These are phyloP conservation scores for Drosophila lowei DNA, from an alignment of 1,140 invertebrate species.

Conservation along the genomic window DNA sequence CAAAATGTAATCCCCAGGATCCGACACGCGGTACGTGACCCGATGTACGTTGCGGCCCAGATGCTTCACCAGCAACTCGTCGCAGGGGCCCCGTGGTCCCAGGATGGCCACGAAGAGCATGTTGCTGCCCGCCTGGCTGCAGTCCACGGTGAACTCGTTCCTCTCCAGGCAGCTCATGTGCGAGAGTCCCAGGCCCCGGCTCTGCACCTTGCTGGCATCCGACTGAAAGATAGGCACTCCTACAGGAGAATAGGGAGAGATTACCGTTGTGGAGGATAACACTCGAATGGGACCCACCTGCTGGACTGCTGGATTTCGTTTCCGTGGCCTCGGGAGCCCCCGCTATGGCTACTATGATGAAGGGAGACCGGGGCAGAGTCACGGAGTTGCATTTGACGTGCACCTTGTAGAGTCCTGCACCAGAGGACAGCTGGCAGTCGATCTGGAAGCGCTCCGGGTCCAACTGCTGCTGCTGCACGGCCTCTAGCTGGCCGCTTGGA, in stretches of 20 bases:
- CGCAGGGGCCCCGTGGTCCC: slow-evolving; percentile 93
- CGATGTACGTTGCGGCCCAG: slow-evolving; percentile 91
- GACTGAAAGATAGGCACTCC: slow-evolving; percentile 89
- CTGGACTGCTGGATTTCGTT: background rate
- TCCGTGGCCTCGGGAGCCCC: slow-evolving; percentile 86
- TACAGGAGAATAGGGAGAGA: background rate
- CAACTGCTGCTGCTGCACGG: slow-evolving; percentile 84
- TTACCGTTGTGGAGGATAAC: background rate
- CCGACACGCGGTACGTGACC: slow-evolving; percentile 88
- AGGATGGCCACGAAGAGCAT: slow-evolving; percentile 94
- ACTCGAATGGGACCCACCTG: slow-evolving; percentile 17
- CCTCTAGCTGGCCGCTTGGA: slow-evolving; percentile 58
- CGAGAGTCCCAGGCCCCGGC: slow-evolving; percentile 93
- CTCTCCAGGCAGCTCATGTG: slow-evolving; percentile 92
- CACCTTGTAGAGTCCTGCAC: slow-evolving; percentile 95
- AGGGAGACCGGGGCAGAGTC: slow-evolving; percentile 93
- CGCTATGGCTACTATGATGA: slow-evolving; percentile 87
- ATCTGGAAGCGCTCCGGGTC: slow-evolving; percentile 92
- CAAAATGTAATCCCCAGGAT: slow-evolving; percentile 92
- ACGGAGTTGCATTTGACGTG: slow-evolving; percentile 94
- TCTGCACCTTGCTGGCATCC: slow-evolving; percentile 90
- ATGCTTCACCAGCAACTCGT: slow-evolving; percentile 94
- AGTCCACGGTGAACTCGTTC: slow-evolving; percentile 93
- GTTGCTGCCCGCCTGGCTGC: slow-evolving; percentile 91
- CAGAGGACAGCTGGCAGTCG: slow-evolving; percentile 90